Percentiles rank a stretch among this genome's conserved stretches.
Conservation (phyloP, 2,888 invertebrate species). For the Bedellia somnulentella region DNA sequence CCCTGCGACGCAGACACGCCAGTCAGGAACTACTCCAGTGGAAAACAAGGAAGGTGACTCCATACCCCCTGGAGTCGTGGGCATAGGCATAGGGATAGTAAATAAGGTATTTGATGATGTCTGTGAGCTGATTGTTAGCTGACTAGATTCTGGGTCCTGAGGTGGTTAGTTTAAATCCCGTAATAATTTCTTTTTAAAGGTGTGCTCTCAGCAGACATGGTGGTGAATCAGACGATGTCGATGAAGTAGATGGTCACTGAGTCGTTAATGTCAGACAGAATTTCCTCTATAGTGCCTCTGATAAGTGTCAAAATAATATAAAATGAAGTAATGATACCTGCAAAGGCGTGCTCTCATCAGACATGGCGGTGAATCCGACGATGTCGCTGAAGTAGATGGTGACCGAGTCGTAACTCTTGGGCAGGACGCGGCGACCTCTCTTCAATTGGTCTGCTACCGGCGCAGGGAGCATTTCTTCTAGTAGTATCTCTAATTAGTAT, state of each 20-base stretch:
- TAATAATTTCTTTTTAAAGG: slow-evolving; percentile 68
- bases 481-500: too few species aligned
- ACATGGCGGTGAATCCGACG: slow-evolving; percentile 90
- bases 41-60: too few species aligned
- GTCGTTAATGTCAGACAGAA: slow-evolving; percentile 89
- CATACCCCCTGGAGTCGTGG: too few species aligned
- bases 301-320: too few species aligned
- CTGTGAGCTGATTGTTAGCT: too few species aligned
- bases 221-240: slow-evolving; percentile 91
- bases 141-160: too few species aligned
- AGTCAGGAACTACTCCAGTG: too few species aligned
- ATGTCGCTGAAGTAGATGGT: slow-evolving; percentile 96
- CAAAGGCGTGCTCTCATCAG: slow-evolving; percentile 86
- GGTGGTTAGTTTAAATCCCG: too few species aligned
- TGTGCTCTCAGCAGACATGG: slow-evolving; percentile 90
- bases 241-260: slow-evolving; percentile 95
- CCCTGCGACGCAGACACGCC: too few species aligned
- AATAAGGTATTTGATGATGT: too few species aligned
- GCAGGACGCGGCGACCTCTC: slow-evolving; percentile 84
- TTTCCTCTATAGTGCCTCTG: too few species aligned
- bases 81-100: too few species aligned
- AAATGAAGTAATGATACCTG: slow-evolving; percentile 62
- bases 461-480: slow-evolving; percentile 87
- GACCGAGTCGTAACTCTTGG: slow-evolving; percentile 89
- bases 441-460: slow-evolving; percentile 93